Evolutionary conservation across 2,888 invertebrate genomes (phyloP), one percentile per base, ranked within the genome.

Genomic region (Unio pictorum): DNA sequence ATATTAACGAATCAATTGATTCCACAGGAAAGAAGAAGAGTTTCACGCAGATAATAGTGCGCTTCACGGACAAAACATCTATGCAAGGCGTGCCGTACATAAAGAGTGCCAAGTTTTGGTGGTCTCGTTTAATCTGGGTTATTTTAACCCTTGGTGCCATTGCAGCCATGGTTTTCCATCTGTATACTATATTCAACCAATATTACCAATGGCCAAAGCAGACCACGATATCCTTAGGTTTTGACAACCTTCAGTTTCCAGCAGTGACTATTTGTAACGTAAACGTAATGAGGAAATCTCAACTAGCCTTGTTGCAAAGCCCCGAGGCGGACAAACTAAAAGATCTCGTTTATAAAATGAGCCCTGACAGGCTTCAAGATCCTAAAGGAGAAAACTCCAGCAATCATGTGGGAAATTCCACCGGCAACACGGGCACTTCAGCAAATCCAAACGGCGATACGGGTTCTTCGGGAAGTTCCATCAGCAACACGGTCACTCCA

Each of bases 1-100:
- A 18, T 11, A 68, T 64, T 68, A 62, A 57, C 30, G 68, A 34
- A 1, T 72, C 69, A 20, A 15, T 71, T 1, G 78, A 80, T 64
- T 74, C 80, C 8, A 72, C 70, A 6, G 78, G 76, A 18, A 79
- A 81, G 56, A 67, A 71, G 56, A 80, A 80, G 60, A 71, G 78
- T 54, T 78, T 82, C 64, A 67, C 66, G 23, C 68, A 79, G 3
- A 67, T 82, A 0, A 66, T 81, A 15, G 70, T 45, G 5, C 69
- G 81, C 11, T 83, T 82, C 65, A 81, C 84, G 3, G 82, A 82
- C 67, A 77, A 81, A 57, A 81, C 83, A 0, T 84, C 84, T 4
- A 80, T 82, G 83, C 81, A 80, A 67, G 83, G 83, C 0, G 73
- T 81, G 2, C 81, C 81, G 0, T 82, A 83, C 64, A 82, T 83